phyloP scores from a whole-genome alignment of 1,140 invertebrate genomes.

The Spodoptera litura region DNA sequence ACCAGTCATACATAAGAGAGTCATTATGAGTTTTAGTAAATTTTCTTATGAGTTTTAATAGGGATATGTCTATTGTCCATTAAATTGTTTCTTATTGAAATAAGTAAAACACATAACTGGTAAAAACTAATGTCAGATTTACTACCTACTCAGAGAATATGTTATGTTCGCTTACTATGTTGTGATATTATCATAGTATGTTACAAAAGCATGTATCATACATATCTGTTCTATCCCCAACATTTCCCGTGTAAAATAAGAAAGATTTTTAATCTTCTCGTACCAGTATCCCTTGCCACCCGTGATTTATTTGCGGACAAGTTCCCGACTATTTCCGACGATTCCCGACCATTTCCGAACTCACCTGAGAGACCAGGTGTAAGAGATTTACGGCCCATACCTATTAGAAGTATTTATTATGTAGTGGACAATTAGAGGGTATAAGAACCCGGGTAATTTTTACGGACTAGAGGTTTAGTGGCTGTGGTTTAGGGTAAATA shows the following conservation, averaged over 20 bases:
- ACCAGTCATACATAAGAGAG: too few species aligned
- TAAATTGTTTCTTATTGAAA: too few species aligned
- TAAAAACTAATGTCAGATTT: too few species aligned
- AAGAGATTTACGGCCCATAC: constrained; percentile 65
- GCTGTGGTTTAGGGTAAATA: constrained; percentile 3
- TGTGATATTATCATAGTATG: too few species aligned
- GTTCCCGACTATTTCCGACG: constrained; percentile 55
- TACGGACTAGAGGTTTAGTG: constrained; percentile 6
- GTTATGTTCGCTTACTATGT: too few species aligned
- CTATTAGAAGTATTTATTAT: constrained; percentile 47
- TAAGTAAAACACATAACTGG: too few species aligned
- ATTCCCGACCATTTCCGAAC: constrained; percentile 49
- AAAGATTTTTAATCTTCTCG: constrained; percentile 44
- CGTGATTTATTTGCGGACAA: constrained; percentile 69
- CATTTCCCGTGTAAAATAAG: constrained; percentile 36
- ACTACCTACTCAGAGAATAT: too few species aligned
- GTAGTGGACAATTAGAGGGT: constrained; percentile 43
- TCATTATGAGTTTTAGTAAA: too few species aligned
- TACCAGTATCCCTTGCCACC: constrained; percentile 56
- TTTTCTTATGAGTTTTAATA: too few species aligned
- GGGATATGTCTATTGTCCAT: too few species aligned
- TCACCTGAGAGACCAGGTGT: constrained; percentile 61
- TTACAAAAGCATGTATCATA: neutral
- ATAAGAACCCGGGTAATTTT: constrained; percentile 29
- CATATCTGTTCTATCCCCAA: neutral